phyloP scores from a whole-genome alignment of 2,113 vertebrate genomes.

The Sus scrofa region T2T-Sscrofa CM000812.6:4773001-4773500 shows the following conservation, averaged over 20 bases:
- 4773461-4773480: neutral
- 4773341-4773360: neutral
- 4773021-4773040: neutral
- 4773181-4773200: neutral
- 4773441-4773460: neutral
- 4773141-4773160: neutral
- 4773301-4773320: neutral
- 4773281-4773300: too few species aligned
- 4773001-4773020: conserved; percentile 61
- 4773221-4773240: neutral
- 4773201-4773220: neutral
- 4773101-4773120: neutral
- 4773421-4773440: neutral
- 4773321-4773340: neutral
- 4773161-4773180: neutral
- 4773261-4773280: neutral
- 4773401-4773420: neutral
- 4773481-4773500: fast-evolving
- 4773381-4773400: neutral
- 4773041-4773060: conserved; percentile 21
- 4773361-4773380: neutral
- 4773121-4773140: neutral
- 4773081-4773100: neutral
- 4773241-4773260: neutral
- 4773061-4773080: neutral